A percentile compares a stretch with the other conserved stretches of the same genome.
Conservation (phyloP, 2,797 vertebrate genomes). For the Manis javanica region DNA sequence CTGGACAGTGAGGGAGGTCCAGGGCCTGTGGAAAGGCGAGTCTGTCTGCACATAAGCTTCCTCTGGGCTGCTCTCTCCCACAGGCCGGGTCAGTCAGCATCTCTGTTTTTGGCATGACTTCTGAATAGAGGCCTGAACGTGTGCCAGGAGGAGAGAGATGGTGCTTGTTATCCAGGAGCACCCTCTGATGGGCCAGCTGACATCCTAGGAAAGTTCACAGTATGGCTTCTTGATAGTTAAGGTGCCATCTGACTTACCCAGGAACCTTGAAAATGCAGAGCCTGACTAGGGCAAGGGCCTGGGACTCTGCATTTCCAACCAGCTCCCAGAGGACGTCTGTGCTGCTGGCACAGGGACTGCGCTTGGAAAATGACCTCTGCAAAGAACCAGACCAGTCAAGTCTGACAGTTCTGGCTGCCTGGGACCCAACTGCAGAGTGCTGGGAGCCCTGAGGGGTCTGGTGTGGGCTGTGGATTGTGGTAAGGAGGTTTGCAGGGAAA, state of each 20-base stretch:
- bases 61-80: fast-evolving
- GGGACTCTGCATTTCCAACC: background rate
- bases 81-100: background rate
- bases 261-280: background rate
- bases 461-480: background rate
- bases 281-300: background rate
- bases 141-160: fast-evolving
- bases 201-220: background rate
- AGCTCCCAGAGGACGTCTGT: background rate
- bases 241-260: background rate
- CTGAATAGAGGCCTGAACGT: background rate
- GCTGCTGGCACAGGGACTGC: background rate
- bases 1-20: background rate
- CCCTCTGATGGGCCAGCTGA: background rate
- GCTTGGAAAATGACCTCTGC: background rate
- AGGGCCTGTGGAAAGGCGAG: background rate
- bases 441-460: background rate
- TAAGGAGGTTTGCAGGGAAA: background rate
- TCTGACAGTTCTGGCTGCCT: background rate
- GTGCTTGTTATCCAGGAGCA: background rate
- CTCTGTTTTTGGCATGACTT: background rate
- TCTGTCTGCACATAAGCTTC: background rate
- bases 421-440: background rate
- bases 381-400: background rate
- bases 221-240: background rate